These are phyloP conservation scores for Drosophila mayri DNA, from an alignment of 1,140 invertebrate species.

Conservation along the genomic window DNA sequence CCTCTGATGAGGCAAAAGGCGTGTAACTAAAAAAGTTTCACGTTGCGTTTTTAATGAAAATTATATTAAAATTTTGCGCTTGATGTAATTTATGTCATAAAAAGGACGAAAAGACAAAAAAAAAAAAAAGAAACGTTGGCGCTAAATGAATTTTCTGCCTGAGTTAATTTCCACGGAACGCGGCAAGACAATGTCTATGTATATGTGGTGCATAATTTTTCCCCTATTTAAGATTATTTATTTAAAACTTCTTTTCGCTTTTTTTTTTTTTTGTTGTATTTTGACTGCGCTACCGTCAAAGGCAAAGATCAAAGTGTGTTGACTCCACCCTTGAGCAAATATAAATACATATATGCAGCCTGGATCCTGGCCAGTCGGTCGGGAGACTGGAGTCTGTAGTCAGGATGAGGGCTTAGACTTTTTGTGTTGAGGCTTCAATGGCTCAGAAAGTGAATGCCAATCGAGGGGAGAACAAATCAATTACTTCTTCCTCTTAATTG, in stretches of 20 bases:
- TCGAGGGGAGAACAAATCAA: conserved; percentile 29
- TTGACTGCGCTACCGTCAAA: conserved; percentile 50
- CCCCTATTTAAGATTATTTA: conserved; percentile 73
- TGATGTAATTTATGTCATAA: conserved; percentile 85
- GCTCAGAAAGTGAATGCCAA: conserved; percentile 24
- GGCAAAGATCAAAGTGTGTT: conserved; percentile 71
- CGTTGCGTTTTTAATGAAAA: conserved; percentile 84
- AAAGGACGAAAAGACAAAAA: conserved; percentile 47
- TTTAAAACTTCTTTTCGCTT: conserved; percentile 67
- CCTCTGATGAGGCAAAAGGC: conserved; percentile 40
- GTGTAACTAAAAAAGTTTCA: conserved; percentile 78
- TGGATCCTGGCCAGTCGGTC: conserved; percentile 18
- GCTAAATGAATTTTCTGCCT: conserved; percentile 82
- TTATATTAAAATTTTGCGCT: conserved; percentile 85
- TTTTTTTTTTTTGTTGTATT: background rate
- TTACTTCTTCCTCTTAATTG: conserved; percentile 8
- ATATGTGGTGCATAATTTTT: conserved; percentile 27
- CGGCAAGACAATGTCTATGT: conserved; percentile 30
- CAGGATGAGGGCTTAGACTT: conserved; percentile 15
- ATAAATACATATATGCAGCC: conserved; percentile 32
- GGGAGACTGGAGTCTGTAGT: background rate
- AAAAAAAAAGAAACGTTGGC: conserved; percentile 19
- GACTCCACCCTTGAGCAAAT: conserved; percentile 42
- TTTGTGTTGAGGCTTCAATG: conserved; percentile 26
- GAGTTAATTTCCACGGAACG: conserved; percentile 64